Evolutionary conservation across 1,140 invertebrate genomes (phyloP).

Genomic region (Octopus sinensis): DNA sequence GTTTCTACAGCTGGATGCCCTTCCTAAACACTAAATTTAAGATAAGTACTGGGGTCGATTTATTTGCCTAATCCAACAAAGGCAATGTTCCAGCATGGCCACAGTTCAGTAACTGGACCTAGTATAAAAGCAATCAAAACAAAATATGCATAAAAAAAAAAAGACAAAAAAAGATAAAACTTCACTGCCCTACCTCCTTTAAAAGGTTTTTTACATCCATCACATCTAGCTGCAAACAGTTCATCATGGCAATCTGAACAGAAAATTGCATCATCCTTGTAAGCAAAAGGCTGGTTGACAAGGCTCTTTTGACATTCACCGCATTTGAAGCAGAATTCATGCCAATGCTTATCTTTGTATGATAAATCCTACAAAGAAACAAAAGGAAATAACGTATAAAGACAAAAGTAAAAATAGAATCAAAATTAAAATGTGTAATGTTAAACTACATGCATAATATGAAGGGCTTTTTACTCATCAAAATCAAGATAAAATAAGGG

Average conservation of each 20-base stretch:
- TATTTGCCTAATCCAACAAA: too few species aligned
- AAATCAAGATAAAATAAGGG: too few species aligned
- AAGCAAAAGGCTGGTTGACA: constrained; percentile 98
- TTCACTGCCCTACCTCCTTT: constrained; percentile 78
- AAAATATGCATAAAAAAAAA: too few species aligned
- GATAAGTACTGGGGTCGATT: too few species aligned
- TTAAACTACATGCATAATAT: too few species aligned
- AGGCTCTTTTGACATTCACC: constrained; percentile 94
- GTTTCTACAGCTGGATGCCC: too few species aligned
- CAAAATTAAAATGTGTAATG: too few species aligned
- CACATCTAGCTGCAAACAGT: constrained; percentile 96
- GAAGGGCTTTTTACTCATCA: too few species aligned
- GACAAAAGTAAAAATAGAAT: too few species aligned
- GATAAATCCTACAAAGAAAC: constrained; percentile 84
- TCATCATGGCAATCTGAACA: constrained; percentile 99
- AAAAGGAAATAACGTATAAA: not conserved
- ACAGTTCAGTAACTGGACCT: not conserved
- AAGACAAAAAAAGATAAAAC: not conserved
- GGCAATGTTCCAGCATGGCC: too few species aligned
- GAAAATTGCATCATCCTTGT: constrained; percentile 91
- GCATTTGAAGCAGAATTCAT: constrained; percentile 96
- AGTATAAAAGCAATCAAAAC: not conserved
- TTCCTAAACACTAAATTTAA: too few species aligned
- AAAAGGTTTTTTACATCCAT: constrained; percentile 97
- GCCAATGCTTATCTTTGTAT: constrained; percentile 98